phyloP scores from a whole-genome alignment of 2,113 vertebrate species.

The Leuciscus idus region DNA sequence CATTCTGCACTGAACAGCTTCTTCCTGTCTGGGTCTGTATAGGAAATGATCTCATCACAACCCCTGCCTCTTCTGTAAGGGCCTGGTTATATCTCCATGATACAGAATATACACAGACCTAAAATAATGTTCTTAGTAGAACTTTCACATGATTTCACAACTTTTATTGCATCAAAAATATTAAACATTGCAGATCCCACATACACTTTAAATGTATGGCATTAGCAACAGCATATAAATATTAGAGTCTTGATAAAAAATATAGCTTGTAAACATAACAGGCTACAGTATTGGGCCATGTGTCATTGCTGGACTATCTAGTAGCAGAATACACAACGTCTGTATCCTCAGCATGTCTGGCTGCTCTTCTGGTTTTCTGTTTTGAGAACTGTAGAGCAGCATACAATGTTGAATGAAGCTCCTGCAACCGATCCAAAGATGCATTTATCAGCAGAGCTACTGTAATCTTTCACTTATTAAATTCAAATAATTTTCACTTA shows the following conservation, averaged over 20 bases:
- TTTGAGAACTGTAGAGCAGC: neutral
- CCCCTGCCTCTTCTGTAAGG: neutral
- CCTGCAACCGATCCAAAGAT: neutral
- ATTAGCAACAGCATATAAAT: neutral
- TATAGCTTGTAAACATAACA: neutral
- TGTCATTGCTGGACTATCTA: neutral
- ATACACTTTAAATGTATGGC: neutral
- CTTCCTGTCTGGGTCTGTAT: slow-evolving; percentile 19
- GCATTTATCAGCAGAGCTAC: neutral
- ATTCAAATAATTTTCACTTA: too few relatives aligned
- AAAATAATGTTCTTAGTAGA: neutral
- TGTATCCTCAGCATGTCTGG: neutral
- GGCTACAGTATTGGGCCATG: neutral
- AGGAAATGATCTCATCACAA: slow-evolving; percentile 27
- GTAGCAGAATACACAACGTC: slow-evolving; percentile 6
- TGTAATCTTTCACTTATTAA: too few relatives aligned
- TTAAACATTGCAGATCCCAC: neutral
- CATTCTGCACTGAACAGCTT: neutral
- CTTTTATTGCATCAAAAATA: neutral
- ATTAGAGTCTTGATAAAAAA: neutral
- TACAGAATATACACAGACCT: neutral
- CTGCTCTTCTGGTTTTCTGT: neutral
- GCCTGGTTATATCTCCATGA: neutral
- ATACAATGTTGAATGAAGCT: neutral
- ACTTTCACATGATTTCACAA: neutral